Base-by-base conservation (phyloP, 2,888 invertebrate genomes). In the Andrena haemorrhoa region DNA sequence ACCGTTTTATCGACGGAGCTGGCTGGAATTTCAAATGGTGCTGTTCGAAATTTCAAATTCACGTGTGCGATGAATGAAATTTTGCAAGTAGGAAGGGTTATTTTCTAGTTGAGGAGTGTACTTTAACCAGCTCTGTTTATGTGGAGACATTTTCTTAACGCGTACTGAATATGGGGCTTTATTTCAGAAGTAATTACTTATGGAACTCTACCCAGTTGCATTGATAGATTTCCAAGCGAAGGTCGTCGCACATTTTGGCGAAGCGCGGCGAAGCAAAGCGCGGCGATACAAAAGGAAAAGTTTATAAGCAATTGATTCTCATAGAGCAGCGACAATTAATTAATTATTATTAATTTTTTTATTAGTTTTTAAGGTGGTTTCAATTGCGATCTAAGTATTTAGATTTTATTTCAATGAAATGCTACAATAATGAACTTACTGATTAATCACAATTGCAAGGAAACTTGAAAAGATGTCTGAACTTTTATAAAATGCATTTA, bases 1-100 rank as follows among this genome's bases (percentile, higher is more conserved):
- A 56, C 80, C 75, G 70, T 58, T 72, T 75, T 72, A 72, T 53
- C 68, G 8, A 23, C 5, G 7, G 47, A 47, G 58, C 29, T 29
- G n/a, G 56, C 20, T 26, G 56, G 4, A 56, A 56, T 56, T 56
- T 56, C 23, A 26, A 56, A 56, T 56, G 10, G 1, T 8, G 23
- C 3, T 20, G 0, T 53, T 20, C 10, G 26, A 29, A 60, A 26
- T 70, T 79, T 51, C 6, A 60, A 79, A 64, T 79, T 7, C 12
- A 63, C 41, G 41, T 1, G 16, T 16, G 41, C 4, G 41, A 1
- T 16, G 41, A 41, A 16, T 41, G 41, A 5, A 16, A 16, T 41
- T 16, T 41, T 41, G 1, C 4, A 41, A 1, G 41, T 41, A 16
- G 16, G 4, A 12, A 4, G 41, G 12, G 16, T 0, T 41, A 41